These are phyloP conservation scores for Melanocharis versteri DNA, from an alignment of 2,113 vertebrate species.

Conservation along the genomic window DNA sequence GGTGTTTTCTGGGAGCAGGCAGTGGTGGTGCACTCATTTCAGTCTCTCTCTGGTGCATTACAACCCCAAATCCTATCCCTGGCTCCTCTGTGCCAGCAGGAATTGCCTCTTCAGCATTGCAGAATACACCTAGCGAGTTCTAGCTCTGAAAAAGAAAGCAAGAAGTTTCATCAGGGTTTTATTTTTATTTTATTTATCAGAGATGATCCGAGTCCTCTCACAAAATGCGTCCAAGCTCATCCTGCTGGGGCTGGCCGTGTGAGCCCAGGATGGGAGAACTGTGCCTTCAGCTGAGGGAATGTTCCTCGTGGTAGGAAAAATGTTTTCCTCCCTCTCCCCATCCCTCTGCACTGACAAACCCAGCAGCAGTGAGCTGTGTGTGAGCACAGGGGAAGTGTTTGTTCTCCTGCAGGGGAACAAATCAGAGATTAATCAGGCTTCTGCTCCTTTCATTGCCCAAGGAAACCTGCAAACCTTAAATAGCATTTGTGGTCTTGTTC, in stretches of 20 bases:
- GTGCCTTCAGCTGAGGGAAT: not conserved
- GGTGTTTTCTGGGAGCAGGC: not conserved
- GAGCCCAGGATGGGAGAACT: not conserved
- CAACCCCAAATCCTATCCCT: not conserved
- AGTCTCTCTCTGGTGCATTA: not conserved
- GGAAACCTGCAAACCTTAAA: conserved; percentile 21
- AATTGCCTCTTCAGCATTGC: not conserved
- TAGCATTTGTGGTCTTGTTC: conserved; percentile 11
- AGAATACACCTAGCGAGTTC: not conserved
- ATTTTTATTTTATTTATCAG: not conserved
- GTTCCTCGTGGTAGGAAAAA: not conserved
- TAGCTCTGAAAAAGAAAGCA: not conserved
- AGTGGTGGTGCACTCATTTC: not conserved
- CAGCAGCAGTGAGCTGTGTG: not conserved
- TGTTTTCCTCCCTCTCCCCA: not conserved
- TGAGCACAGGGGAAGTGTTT: not conserved
- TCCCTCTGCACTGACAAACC: not conserved
- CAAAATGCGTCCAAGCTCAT: not conserved
- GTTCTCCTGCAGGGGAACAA: not conserved
- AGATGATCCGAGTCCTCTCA: not conserved
- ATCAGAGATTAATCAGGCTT: conserved; percentile 30
- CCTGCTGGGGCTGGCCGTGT: not conserved
- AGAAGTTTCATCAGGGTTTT: not conserved
- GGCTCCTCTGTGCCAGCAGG: not conserved
- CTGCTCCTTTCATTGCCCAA: not conserved